Evolutionary conservation across 2,113 vertebrate genomes (phyloP), one percentile per base, ranked within the genome.

Genomic region (Uropsilus gracilis): DNA sequence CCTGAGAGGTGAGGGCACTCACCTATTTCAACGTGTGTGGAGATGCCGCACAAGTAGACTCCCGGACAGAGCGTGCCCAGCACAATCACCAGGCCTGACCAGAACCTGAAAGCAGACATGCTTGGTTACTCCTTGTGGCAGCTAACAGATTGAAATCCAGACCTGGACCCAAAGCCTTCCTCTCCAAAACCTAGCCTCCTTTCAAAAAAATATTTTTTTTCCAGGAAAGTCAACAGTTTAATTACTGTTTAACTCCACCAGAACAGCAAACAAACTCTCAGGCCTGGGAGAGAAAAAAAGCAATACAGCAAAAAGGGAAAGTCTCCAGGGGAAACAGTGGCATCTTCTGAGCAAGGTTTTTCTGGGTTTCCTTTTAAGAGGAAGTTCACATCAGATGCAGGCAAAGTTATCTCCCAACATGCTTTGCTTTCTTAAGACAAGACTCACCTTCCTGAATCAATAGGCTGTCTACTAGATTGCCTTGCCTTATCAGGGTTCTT

Each of bases 1-100:
- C 39, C 42, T 2, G 10, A 8, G 26, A 24, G 32, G 5, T 7
- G 3, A 26, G 4, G 2, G 50, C 8, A 86, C 97, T 98, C 96
- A 99, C 98, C 98, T 97, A 99, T 98, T 97, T 99, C 98, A 90
- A 98, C 42, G 10, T 99, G 98, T 11, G 98, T 98, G 73, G 98
- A 99, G 89, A 98, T 86, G 64, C 98, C 98, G 69, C 98, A 95
- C 0, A 96, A n/a, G 3, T 90, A 77, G 32, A 93, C 86, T 30
- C 50, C 69, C 4, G 90, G 91, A n/a, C 94, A 98, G 76, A 97
- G 71, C 37, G 17, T 13, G 28, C 10, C 90, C 3, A 98, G 63
- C 13, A 75, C 0, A 24, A 97, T 0, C 85, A 98, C 94, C 63
- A 94, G 64, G 76, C 94, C 53, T 10, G 83, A 48, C 95, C 96